Evolutionary conservation across 2,113 vertebrate species (phyloP).

Genomic region (Nothocercus nigrocapillus): DNA sequence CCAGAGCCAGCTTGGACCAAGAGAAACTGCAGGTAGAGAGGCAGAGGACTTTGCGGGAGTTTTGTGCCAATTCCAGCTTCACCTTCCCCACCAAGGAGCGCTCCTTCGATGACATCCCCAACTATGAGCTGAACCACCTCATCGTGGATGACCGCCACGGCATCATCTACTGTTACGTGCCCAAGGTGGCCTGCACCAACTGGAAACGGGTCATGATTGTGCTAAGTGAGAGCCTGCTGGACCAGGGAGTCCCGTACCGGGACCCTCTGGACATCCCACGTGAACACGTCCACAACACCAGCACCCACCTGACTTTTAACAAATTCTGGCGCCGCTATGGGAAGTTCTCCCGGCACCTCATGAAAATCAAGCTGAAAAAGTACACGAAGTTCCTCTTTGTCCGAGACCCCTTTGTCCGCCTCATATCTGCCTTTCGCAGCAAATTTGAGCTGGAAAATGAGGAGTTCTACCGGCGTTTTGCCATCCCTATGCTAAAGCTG

Average conservation of each 20-base stretch:
- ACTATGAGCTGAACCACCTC: conserved; percentile 94
- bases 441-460: conserved; percentile 94
- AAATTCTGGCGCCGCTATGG: conserved; percentile 98
- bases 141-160: conserved; percentile 97
- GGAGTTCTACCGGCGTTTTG: conserved; percentile 91
- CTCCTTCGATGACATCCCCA: conserved; percentile 96
- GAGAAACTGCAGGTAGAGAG: conserved; percentile 84
- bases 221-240: conserved; percentile 90
- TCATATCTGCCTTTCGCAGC: conserved; percentile 97
- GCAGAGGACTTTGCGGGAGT: conserved; percentile 78
- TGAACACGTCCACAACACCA: conserved; percentile 90
- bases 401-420: conserved; percentile 93
- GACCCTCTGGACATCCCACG: conserved; percentile 90
- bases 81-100: conserved; percentile 91
- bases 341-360: conserved; percentile 92
- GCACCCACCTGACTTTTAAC: conserved; percentile 94
- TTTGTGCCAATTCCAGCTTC: conserved; percentile 88
- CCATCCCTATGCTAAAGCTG: conserved; percentile 87
- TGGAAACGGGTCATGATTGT: conserved; percentile 99
- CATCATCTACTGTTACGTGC: conserved; percentile 97
- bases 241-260: conserved; percentile 85
- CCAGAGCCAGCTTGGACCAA: conserved; percentile 79
- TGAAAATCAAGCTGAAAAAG: conserved; percentile 96
- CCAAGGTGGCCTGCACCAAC: conserved; percentile 97
- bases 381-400: conserved; percentile 99